Base-by-base conservation (phyloP, 2,888 invertebrate genomes). In the Pachydiplax longipennis region DNA sequence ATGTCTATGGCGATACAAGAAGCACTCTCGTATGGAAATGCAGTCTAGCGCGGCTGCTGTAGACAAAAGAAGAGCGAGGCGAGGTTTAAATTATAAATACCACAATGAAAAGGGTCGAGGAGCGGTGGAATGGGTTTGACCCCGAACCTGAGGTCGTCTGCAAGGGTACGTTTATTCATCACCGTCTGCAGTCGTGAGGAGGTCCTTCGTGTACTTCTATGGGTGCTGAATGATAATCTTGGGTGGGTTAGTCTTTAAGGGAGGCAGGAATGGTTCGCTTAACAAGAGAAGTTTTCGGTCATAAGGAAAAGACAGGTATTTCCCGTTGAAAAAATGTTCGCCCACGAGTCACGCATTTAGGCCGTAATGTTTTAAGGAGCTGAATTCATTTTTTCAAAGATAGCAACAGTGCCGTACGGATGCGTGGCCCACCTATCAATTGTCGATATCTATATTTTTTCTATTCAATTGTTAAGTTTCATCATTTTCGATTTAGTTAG, bases 141-240 rank as follows among this genome's bases (percentile, higher is more conserved):
- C n/a, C 83, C 83, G 58, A 83, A 61, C 87, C 48, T n/a, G 65
- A 65, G 87, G 87, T 87, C 87, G 73, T 73, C 73, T 73, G 31
- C 73, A 61, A 87, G 87, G 65, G 87, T 61, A 83, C 35, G 83
- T 83, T 83, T 83, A 87, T 87, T 87, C 87, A 87, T 87, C 61
- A 35, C 35, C 53, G 58, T 35, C 35, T 58, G 83, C 58, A 83
- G 83, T 83, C 83, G 83, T 83, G 83, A 65, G 61, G 87, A 35
- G 87, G 87, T 87, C 87, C 87, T 87, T 65, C 61, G 87, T 87
- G 87, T 87, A 87, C 61, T 53, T n/a, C n/a, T 87, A 87, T 87
- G 87, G 87, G 87, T 87, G 87, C 87, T 87, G 87, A 87, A 87
- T 87, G 87, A 87, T 87, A 87, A 87, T 87, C 58, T 87, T 37